Base-by-base conservation (phyloP, 2,113 vertebrate genomes). In the Triplophysa siluroides region DNA sequence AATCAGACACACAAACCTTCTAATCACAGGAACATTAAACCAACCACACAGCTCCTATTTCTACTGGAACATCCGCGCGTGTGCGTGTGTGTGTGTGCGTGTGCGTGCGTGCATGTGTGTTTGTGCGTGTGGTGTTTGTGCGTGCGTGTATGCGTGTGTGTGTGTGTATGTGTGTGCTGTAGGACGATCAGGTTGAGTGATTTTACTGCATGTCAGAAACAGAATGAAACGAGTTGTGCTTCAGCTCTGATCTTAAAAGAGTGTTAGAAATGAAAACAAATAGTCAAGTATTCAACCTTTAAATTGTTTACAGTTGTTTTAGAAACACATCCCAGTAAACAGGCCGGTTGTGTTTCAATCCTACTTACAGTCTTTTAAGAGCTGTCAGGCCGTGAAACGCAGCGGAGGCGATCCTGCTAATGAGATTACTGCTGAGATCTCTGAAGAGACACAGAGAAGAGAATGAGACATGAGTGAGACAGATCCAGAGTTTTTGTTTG, bases 391-490 rank as follows among this genome's bases (percentile, higher is more conserved):
- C 94, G 85, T 87, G 91, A 87, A 95, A 94, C 67, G 95, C 94
- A 84, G 92, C 93, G 14, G 93, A 94, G 89, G 94, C 93, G 88
- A 94, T 92, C 43, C 90, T 94, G 87, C 94, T 94, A 87, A 94
- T 93, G 91, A 96, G 91, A 92, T 94, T 95, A 92, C 92, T 94
- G 90, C 92, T 95, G 91, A 97, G 91, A 90, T 96, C 93, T 88
- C 95, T 95, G 87, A 86, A 85, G 90, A 78, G 12, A 77, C 50
- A 82, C 19, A 67, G 16, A 75, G 18, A 65, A 4, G 68, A 41
- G 33, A 78, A 21, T 61, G 52, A 67, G 50, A 21, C 8, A n/a
- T 21, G 1, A 56, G 8, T n/a, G 19, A 56, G 18, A n/a, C 3
- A 0, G 3, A 29, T 4, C 0, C 29, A 29, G 29, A 29, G 29